Evolutionary conservation across 2,888 invertebrate genomes (phyloP).

Genomic region (Mamestra brassicae): DNA sequence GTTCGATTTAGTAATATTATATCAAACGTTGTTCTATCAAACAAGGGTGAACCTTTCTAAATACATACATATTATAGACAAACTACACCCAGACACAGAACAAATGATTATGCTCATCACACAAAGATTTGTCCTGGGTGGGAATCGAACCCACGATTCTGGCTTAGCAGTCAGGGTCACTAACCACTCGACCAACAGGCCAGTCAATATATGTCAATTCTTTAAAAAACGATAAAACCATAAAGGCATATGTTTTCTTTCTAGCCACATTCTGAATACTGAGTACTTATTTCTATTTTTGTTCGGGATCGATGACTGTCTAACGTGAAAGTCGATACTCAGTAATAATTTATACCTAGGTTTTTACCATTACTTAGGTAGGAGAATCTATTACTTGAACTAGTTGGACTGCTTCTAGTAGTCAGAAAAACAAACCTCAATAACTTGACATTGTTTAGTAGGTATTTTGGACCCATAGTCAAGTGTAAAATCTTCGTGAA

Average conservation of each 20-base stretch:
- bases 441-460: neutral
- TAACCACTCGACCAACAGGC: too few species aligned
- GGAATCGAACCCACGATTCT: too few species aligned
- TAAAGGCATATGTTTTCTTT: neutral
- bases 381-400: too few species aligned
- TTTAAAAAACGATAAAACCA: neutral
- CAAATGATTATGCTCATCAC: too few species aligned
- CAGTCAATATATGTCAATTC: neutral
- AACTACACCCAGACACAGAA: too few species aligned
- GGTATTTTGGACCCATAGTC: neutral
- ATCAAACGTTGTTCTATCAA: too few species aligned
- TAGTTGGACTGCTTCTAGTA: neutral
- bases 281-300: conserved; percentile 26
- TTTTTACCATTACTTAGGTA: too few species aligned
- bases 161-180: too few species aligned
- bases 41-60: too few species aligned
- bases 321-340: neutral
- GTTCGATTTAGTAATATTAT: too few species aligned
- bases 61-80: too few species aligned
- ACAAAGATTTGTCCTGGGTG: too few species aligned
- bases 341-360: neutral
- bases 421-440: neutral
- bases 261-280: neutral
- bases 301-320: conserved; percentile 9
- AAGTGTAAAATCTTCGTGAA: neutral